Conservation (phyloP, 92 coral and sea anemone species). For the Phenganax subtilis region DNA sequence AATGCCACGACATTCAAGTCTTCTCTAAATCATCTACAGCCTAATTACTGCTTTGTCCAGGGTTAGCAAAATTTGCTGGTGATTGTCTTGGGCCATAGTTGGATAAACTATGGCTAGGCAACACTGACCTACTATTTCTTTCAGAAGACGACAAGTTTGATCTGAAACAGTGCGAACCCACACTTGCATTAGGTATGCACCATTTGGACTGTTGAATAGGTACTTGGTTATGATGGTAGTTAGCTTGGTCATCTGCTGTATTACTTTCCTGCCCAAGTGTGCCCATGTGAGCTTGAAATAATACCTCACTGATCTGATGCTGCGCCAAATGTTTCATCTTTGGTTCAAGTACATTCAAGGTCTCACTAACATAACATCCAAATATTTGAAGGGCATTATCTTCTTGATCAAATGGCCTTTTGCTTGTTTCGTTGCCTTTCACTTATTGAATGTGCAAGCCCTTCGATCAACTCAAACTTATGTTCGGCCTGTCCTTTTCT, state of each 20-base stretch:
- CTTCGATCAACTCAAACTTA: neutral
- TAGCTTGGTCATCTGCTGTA: neutral
- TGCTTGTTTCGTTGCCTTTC: conserved; percentile 1
- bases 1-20: too few species aligned
- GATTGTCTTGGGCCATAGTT: too few species aligned
- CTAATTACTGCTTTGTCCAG: too few species aligned
- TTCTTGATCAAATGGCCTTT: neutral
- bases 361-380: neutral
- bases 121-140: too few species aligned
- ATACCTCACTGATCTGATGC: neutral
- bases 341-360: conserved; percentile 3
- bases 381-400: neutral
- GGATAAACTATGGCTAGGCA: too few species aligned
- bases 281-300: neutral
- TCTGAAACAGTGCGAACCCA: too few species aligned
- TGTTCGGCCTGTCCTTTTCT: conserved; percentile 1
- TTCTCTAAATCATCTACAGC: too few species aligned
- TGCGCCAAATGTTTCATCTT: conserved; percentile 15
- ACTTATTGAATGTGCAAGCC: neutral
- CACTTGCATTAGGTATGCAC: too few species aligned
- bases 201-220: too few species aligned
- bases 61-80: too few species aligned
- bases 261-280: neutral
- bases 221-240: neutral
- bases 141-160: too few species aligned